These are phyloP conservation scores for Gambusia yucatana DNA, from an alignment of 2,797 vertebrate species.

Conservation along the genomic window DNA sequence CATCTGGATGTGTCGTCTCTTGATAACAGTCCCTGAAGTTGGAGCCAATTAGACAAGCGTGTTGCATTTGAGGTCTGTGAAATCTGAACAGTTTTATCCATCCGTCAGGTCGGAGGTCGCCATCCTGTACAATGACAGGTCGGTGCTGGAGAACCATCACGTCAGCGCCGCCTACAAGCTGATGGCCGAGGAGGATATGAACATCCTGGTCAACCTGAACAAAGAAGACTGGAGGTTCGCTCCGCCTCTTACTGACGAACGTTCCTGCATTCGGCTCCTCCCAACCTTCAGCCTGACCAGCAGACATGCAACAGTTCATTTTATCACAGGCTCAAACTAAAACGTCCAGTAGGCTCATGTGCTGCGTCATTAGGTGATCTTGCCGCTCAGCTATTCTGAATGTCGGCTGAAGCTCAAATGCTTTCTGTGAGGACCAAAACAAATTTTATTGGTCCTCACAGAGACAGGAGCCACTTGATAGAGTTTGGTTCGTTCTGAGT, in stretches of 20 bases:
- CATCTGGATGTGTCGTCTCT: neutral
- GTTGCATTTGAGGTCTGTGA: neutral
- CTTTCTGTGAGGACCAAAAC: neutral
- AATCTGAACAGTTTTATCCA: conserved; percentile 3
- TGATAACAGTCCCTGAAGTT: no score
- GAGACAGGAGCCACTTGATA: neutral
- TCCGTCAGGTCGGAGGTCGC: conserved; percentile 91
- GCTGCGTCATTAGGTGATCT: neutral
- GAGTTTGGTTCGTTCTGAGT: neutral
- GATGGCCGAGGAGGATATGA: conserved; percentile 99
- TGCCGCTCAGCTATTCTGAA: neutral
- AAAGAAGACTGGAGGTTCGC: conserved; percentile 97
- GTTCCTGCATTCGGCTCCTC: neutral
- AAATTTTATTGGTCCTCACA: neutral
- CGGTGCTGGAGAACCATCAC: conserved; percentile 97
- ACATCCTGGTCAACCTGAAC: conserved; percentile 92
- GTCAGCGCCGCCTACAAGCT: conserved; percentile 96
- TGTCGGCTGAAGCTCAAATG: neutral
- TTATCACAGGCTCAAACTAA: neutral
- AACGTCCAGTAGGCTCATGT: neutral
- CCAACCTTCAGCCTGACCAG: neutral
- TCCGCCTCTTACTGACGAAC: neutral
- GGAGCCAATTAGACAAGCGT: neutral
- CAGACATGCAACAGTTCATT: neutral
- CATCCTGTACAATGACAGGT: conserved; percentile 96